phyloP scores from a whole-genome alignment of 1,140 invertebrate species.

The Papilio helenus region DNA sequence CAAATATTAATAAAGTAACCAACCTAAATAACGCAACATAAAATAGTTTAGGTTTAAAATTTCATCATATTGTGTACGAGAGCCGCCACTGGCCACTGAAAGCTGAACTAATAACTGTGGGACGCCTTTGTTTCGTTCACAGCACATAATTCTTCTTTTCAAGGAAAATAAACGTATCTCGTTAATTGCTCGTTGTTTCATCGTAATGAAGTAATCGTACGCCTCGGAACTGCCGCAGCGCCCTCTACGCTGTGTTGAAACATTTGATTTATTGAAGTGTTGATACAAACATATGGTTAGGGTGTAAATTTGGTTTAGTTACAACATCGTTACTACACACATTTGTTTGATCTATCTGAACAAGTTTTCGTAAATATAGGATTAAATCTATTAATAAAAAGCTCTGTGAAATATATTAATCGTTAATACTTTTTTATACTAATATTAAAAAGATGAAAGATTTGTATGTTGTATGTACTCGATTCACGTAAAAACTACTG shows the following conservation, averaged over 20 bases:
- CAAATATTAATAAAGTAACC: neutral
- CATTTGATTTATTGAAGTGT: neutral
- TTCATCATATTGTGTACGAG: neutral
- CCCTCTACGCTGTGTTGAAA: neutral
- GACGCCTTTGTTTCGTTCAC: constrained; percentile 21
- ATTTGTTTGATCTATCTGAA: neutral
- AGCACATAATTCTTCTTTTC: constrained; percentile 19
- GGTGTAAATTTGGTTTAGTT: neutral
- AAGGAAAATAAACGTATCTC: constrained; percentile 32
- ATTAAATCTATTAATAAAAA: neutral
- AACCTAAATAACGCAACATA: neutral
- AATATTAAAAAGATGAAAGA: no score
- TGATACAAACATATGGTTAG: neutral
- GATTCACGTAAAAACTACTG: no score
- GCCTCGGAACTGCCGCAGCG: neutral
- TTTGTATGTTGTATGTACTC: no score
- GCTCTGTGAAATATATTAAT: neutral
- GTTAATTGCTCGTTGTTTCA: neutral
- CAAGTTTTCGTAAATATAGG: neutral
- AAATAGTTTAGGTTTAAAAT: neutral
- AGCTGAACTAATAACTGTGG: constrained; percentile 14
- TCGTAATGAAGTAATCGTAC: constrained; percentile 6
- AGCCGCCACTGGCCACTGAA: neutral
- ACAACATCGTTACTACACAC: neutral
- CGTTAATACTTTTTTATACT: no score